Evolutionary conservation across 1,140 invertebrate species (phyloP).

Genomic region (Sycophila sp.): DNA sequence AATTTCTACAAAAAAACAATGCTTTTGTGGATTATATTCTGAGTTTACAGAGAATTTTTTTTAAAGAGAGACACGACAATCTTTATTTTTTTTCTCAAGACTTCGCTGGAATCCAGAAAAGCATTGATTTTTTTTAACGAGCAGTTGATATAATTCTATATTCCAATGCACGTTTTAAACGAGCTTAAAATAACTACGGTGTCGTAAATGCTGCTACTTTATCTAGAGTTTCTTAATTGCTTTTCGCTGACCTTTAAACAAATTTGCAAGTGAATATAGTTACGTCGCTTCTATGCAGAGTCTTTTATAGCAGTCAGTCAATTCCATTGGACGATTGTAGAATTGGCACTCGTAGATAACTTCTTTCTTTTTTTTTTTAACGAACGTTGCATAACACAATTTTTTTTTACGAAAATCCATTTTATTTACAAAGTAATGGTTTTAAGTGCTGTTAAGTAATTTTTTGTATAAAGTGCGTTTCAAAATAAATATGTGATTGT

Average conservation of each 20-base stretch:
- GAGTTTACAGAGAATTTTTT: not conserved
- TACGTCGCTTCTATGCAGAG: conserved; percentile 52
- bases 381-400: not conserved
- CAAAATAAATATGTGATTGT: not conserved
- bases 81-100: too few relatives aligned
- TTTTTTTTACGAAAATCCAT: not conserved
- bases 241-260: not conserved
- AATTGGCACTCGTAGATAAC: not conserved
- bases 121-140: too few relatives aligned
- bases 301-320: conserved; percentile 62
- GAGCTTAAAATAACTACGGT: not conserved
- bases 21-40: conserved; percentile 1
- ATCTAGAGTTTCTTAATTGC: not conserved
- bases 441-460: not conserved
- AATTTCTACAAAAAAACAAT: not conserved
- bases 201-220: conserved; percentile 2
- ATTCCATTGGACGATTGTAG: conserved; percentile 28
- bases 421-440: not conserved
- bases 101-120: conserved; percentile 18
- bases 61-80: too few relatives aligned
- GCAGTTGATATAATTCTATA: too few relatives aligned
- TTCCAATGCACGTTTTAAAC: conserved; percentile 12
- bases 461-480: conserved; percentile 13
- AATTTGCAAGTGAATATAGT: conserved; percentile 39
- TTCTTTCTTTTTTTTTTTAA: not conserved